Base-by-base conservation (phyloP, 2,888 invertebrate genomes). In the Leptinotarsa rubiginosa region DNA sequence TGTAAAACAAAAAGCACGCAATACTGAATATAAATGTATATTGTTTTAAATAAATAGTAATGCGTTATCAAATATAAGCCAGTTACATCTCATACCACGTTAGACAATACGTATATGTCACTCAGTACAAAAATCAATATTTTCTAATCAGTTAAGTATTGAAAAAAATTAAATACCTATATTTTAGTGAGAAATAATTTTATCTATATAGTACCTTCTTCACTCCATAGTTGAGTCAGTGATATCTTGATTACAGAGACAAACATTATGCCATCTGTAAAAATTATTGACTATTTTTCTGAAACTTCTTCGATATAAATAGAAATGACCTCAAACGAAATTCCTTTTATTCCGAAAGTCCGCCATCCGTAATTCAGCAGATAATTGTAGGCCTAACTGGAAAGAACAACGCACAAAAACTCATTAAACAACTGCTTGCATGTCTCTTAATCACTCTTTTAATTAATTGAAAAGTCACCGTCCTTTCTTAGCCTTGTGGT, bases 241-340 rank as follows among this genome's bases (percentile, higher is more conserved):
- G 50, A n/a, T 50, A 50, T 4, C 50, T 50, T 50, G 15, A 50
- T n/a, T 7, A n/a, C 50, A 16, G 5, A 50, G n/a, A 50, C n/a
- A 52, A 18, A 52, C 52, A 52, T 18, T 18, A 52, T 52, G 13
- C 18, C 65, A 65, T 65, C 47, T 65, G 65, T 65, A 10, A 22
- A 4, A 31, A 41, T 65, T 65, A 20, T 65, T 65, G 65, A 12
- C 18, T 18, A 52, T 56, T 56, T 56, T 56, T 56, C 56, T 4
- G 56, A 22, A 74, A 74, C 73, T 64, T 72, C 52, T 72, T 50
- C 65, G 59, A 65, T 66, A 70, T 75, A 70, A 75, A 72, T 75
- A 75, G 72, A 75, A 72, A 69, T 75, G 75, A 59, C 75, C 75
- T 75, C 64, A 72, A 18, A 20, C 5, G 62, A 70, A 75, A 75